A percentile compares a stretch with the other conserved stretches of the same genome.
phyloP scores from a whole-genome alignment of 1,140 invertebrate genomes.

The Nylanderia fulva region DNA sequence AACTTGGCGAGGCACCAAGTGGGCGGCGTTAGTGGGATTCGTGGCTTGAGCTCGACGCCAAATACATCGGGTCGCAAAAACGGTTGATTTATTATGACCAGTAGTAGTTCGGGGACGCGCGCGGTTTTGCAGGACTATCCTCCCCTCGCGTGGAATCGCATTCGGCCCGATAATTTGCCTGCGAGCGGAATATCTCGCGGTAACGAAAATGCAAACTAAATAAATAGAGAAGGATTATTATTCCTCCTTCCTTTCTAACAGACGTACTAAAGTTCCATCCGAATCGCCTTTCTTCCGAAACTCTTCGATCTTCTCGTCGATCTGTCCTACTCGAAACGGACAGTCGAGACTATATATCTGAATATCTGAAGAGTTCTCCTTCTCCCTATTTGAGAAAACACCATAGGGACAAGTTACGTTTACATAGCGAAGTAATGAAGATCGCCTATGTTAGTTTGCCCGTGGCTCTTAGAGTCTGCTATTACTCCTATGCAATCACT shows the following conservation, averaged over 20 bases:
- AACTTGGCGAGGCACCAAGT: conserved; percentile 79
- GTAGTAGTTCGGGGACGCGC: conserved; percentile 70
- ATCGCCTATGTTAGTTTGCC: conserved; percentile 5
- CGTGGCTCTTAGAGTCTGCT: background rate
- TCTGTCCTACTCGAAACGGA: background rate
- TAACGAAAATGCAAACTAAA: conserved; percentile 21
- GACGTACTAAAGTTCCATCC: conserved; percentile 15
- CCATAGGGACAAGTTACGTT: background rate
- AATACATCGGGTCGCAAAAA: conserved; percentile 81
- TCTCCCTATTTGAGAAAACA: background rate
- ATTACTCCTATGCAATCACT: conserved; percentile 17
- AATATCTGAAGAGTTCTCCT: background rate
- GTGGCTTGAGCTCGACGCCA: conserved; percentile 79
- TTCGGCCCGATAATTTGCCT: conserved; percentile 77
- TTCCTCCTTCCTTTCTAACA: conserved; percentile 12
- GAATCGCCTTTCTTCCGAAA: background rate
- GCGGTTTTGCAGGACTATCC: conserved; percentile 74
- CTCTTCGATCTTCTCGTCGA: background rate
- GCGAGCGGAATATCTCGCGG: conserved; percentile 56
- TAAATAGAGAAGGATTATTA: conserved; percentile 31
- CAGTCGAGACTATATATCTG: background rate
- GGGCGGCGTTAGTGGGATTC: conserved; percentile 80
- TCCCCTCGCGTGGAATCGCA: conserved; percentile 73
- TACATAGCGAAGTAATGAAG: background rate
- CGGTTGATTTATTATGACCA: conserved; percentile 82